Percentiles rank a stretch among this genome's conserved stretches.
phyloP scores from a whole-genome alignment of 2,797 vertebrate species.

The Fringilla coelebs region DNA sequence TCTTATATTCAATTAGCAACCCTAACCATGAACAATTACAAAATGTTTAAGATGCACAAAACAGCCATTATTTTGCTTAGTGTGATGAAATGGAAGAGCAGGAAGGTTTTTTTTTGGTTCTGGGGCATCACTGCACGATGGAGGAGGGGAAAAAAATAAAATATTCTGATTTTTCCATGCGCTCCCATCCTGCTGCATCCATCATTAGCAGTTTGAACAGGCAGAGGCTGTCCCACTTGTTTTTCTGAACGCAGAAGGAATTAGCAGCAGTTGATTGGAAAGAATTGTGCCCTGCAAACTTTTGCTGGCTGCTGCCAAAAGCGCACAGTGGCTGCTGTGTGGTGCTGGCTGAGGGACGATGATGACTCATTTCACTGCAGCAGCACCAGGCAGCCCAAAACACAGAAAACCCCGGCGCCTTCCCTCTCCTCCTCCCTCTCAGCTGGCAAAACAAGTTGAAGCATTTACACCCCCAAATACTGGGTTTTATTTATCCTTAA shows the following conservation, averaged over 20 bases:
- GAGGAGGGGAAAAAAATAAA: accelerated
- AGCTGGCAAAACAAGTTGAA: background rate
- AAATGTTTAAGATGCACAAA: background rate
- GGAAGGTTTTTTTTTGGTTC: background rate
- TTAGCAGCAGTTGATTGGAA: background rate
- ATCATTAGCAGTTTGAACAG: background rate
- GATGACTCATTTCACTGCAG: slow-evolving; percentile 69
- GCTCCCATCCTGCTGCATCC: background rate
- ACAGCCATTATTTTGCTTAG: accelerated
- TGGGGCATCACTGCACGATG: background rate
- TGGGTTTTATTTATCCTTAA: background rate
- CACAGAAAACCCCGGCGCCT: background rate
- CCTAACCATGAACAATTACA: accelerated
- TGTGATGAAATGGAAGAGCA: background rate
- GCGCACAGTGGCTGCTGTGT: background rate
- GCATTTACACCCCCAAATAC: background rate
- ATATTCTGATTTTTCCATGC: background rate
- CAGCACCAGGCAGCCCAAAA: background rate
- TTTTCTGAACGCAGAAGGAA: background rate
- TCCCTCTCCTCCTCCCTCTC: background rate
- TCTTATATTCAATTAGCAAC: background rate
- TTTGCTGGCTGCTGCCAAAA: background rate
- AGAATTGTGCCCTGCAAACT: slow-evolving; percentile 2
- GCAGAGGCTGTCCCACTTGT: background rate
- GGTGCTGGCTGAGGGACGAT: background rate